Percentiles rank a stretch among this genome's conserved stretches.
These are phyloP conservation scores for Strix uralensis DNA, from an alignment of 2,113 vertebrate genomes.

Conservation along the genomic window DNA sequence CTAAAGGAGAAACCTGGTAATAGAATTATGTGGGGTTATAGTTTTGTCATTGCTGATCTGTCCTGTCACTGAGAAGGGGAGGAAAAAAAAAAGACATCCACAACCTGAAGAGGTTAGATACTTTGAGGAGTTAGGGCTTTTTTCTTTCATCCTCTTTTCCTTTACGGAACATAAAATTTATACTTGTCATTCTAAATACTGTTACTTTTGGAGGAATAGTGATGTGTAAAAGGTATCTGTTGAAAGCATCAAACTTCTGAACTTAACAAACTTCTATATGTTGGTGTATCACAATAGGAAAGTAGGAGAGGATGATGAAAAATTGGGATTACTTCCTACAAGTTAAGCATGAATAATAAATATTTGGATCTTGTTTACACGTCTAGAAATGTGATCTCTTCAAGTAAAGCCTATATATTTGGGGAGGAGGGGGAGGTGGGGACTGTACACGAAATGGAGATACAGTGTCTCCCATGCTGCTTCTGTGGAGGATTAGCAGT, in stretches of 20 bases:
- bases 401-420: neutral
- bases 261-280: neutral
- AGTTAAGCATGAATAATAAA: neutral
- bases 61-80: fast-evolving
- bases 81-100: fast-evolving
- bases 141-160: neutral
- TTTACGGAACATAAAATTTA: neutral
- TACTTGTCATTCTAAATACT: neutral
- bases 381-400: neutral
- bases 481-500: neutral
- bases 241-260: neutral
- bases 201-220: neutral
- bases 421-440: neutral
- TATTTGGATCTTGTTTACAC: neutral
- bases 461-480: neutral
- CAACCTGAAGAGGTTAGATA: neutral
- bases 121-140: fast-evolving
- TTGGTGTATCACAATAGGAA: neutral
- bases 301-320: neutral
- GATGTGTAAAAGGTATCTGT: neutral
- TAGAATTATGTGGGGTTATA: neutral
- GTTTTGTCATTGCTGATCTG: neutral
- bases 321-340: neutral
- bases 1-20: neutral
- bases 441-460: neutral